Evolutionary conservation across 2,888 invertebrate species (phyloP).

Genomic region (Strigamia maritima): DNA sequence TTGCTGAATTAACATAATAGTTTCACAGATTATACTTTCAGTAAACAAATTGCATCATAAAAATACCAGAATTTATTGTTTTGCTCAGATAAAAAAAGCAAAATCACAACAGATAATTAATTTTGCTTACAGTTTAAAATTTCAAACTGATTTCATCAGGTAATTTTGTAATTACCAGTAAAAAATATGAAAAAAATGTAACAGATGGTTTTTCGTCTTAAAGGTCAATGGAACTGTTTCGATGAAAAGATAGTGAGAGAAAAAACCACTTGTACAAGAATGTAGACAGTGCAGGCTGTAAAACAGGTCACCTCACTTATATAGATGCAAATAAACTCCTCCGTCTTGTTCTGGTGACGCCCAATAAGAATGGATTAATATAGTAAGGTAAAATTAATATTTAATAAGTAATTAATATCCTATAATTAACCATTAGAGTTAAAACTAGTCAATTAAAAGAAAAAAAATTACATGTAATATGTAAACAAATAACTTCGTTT

Average conservation of each 20-base stretch:
- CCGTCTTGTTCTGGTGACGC: constrained; percentile 24
- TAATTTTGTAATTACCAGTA: not conserved
- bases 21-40: not conserved
- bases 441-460: no score
- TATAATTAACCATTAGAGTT: no score
- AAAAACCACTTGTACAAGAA: constrained; percentile 17
- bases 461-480: no score
- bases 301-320: constrained; percentile 16
- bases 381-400: not conserved
- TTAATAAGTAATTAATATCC: no score
- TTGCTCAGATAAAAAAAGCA: not conserved
- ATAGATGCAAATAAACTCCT: constrained; percentile 1
- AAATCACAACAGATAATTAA: constrained; percentile 1
- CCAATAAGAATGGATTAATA: not conserved
- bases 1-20: not conserved
- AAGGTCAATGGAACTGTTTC: constrained; percentile 28
- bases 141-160: not conserved
- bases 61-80: not conserved
- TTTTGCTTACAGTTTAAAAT: not conserved
- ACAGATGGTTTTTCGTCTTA: constrained; percentile 6
- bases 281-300: constrained; percentile 21
- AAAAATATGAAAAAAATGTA: not conserved
- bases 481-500: no score
- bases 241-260: not conserved
- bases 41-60: not conserved